phyloP scores from a whole-genome alignment of 1,140 invertebrate genomes.

The Cydia pomonella region DNA sequence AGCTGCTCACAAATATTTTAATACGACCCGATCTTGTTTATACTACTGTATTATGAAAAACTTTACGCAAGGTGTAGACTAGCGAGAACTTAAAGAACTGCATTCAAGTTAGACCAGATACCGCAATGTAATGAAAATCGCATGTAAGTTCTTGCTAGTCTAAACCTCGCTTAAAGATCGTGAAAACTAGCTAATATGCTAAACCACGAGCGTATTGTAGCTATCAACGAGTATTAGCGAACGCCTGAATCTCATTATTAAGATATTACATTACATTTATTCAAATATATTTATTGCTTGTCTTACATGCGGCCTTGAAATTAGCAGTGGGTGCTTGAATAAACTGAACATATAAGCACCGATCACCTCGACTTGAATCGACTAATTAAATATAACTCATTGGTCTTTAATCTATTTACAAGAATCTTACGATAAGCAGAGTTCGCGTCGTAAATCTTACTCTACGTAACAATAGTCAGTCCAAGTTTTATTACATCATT shows the following conservation, averaged over 20 bases:
- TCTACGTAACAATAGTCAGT: slow-evolving; percentile 16
- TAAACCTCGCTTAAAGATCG: too few species aligned
- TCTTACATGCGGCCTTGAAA: neutral
- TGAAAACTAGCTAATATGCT: slow-evolving; percentile 2
- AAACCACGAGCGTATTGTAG: neutral
- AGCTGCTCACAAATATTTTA: too few species aligned
- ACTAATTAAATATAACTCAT: neutral
- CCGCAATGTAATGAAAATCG: too few species aligned
- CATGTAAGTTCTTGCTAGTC: too few species aligned
- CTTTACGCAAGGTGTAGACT: too few species aligned
- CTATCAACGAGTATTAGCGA: slow-evolving; percentile 6
- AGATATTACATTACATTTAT: neutral
- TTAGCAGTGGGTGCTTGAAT: too few species aligned
- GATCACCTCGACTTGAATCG: neutral
- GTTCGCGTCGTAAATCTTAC: neutral
- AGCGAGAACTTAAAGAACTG: too few species aligned
- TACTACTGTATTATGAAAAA: neutral
- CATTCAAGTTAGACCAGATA: too few species aligned
- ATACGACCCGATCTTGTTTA: too few species aligned
- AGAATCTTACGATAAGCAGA: neutral
- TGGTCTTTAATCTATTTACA: slow-evolving; percentile 1
- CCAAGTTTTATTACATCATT: slow-evolving; percentile 7
- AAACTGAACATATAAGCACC: neutral
- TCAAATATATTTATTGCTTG: neutral
- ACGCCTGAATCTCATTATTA: neutral